Evolutionary conservation across 2,113 vertebrate genomes (phyloP), one percentile per base, ranked within the genome.

Genomic region (Podarcis cretensis): DNA sequence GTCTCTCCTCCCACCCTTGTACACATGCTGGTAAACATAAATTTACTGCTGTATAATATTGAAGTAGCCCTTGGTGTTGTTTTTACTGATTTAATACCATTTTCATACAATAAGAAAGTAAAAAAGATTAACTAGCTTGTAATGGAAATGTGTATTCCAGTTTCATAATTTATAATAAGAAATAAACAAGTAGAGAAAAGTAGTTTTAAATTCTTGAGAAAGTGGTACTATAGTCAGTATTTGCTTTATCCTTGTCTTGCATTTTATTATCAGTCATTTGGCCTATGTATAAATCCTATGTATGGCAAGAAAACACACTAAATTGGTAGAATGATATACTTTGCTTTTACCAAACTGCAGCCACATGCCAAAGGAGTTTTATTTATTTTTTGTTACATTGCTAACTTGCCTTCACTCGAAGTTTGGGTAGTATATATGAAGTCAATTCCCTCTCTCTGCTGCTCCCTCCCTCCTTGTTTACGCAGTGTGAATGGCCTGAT

Each of bases 141-240:
- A 65, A 32, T 85, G 48, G 13, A 35, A 90, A 54, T 89, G 82
- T 75, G 2, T 88, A 4, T 89, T 77, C 84, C 35, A 86, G 77
- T 74, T 90, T 90, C 37, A 91, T 40, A 81, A 37, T 43, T 16
- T 48, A 57, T 68, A 57, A 27, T 91, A 85, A 73, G 87, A 84
- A 84, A 83, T 57, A 30, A 40, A 48, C 16, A 76, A 63, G 57
- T 27, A n/a, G 13, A 16, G 5, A 23, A 82, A 68, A 68, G 23
- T 18, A 68, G 23, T 43, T 54, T 48, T 13, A 40, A 27, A 43
- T 37, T 37, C 59, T 66, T 13, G 18, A 18, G 59, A 65, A 81
- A 83, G 2, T 79, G 43, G 16, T 40, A 48, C 27, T 68, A 20
- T 37, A 21, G 66, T 32, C 14, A n/a, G 71, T 43, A 81, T 71